Conservation (phyloP, 2,888 invertebrate genomes). For the Watsonalla binaria region DNA sequence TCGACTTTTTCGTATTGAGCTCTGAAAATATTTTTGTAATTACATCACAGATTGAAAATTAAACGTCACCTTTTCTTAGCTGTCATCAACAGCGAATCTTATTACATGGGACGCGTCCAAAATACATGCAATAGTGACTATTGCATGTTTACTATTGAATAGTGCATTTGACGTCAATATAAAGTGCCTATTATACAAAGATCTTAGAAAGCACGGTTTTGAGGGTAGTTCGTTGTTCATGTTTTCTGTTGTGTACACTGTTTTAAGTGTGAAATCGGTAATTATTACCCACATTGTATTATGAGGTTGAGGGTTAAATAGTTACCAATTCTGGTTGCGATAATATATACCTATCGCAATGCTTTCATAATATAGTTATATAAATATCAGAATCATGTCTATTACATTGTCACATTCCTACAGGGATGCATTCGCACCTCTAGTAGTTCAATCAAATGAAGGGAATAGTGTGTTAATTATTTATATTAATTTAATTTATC, state of each 20-base stretch:
- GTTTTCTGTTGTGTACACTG: not conserved
- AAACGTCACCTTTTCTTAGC: no score
- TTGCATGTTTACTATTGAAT: no score
- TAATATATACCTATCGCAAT: not conserved
- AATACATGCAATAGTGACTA: no score
- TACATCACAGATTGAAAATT: no score
- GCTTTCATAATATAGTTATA: not conserved
- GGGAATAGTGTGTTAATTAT: not conserved
- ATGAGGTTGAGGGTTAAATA: constrained; percentile 2
- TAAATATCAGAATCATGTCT: not conserved
- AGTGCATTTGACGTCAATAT: not conserved
- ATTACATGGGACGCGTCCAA: no score
- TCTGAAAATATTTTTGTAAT: no score
- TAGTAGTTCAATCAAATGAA: not conserved
- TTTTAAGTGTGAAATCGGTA: not conserved
- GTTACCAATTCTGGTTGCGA: not conserved
- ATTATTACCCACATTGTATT: not conserved
- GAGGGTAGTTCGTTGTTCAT: not conserved
- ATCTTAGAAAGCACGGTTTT: not conserved
- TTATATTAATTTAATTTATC: constrained; percentile 11
- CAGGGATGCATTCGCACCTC: not conserved
- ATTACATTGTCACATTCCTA: not conserved
- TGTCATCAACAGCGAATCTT: no score
- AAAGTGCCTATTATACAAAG: not conserved
- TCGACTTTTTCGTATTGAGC: no score